These are phyloP conservation scores for Sesia bembeciformis DNA, from an alignment of 2,888 invertebrate genomes.

Conservation along the genomic window DNA sequence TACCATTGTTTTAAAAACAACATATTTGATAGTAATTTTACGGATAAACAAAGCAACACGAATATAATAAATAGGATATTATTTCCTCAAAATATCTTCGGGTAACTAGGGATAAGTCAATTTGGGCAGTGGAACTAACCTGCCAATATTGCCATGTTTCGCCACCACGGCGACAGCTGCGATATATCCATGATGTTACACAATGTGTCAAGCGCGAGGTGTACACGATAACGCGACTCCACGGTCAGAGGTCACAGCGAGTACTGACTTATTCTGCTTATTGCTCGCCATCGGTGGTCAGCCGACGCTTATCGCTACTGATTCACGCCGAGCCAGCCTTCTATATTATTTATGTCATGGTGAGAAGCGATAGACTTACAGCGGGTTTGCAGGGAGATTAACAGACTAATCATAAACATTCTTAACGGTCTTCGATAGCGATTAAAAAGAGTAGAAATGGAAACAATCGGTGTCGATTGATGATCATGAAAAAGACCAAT, in stretches of 20 bases:
- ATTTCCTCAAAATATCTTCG: too few relatives aligned
- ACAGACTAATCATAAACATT: too few relatives aligned
- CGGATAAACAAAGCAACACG: too few relatives aligned
- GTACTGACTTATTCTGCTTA: constrained; percentile 24
- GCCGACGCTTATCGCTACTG: constrained; percentile 38
- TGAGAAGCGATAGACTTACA: neutral
- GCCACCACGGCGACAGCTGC: constrained; percentile 39
- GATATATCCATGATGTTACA: constrained; percentile 28
- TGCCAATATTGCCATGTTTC: constrained; percentile 40
- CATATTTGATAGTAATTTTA: too few relatives aligned
- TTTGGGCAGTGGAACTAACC: constrained; percentile 14
- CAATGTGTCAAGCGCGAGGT: neutral
- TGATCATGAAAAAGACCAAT: too few relatives aligned
- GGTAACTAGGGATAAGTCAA: too few relatives aligned
- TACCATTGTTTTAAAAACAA: too few relatives aligned
- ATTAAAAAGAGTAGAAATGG: too few relatives aligned
- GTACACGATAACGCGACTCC: constrained; percentile 22
- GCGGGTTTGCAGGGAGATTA: too few relatives aligned
- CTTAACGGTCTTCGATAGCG: too few relatives aligned
- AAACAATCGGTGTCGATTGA: too few relatives aligned
- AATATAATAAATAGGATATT: too few relatives aligned
- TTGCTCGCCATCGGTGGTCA: constrained; percentile 13
- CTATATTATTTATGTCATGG: neutral
- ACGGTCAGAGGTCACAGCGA: constrained; percentile 56
- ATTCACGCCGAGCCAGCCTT: constrained; percentile 23